Evolutionary conservation across 2,113 vertebrate species (phyloP), one percentile per base, ranked within the genome.

Genomic region (Pollachius pollachius): DNA sequence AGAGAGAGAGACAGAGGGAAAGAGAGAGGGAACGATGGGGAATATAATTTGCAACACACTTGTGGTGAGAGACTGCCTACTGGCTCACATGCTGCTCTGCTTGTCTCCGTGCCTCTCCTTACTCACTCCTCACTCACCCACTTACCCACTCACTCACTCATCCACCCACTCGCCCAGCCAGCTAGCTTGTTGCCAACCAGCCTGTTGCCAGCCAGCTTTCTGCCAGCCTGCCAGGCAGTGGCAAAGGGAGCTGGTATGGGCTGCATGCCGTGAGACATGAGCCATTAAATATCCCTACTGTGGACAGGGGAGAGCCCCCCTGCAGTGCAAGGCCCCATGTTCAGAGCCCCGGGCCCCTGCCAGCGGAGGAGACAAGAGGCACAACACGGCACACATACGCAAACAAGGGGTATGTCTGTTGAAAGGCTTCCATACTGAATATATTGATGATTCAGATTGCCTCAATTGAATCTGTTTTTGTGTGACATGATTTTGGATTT

Each of bases 31-130:
- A 41, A 21, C 17, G 71, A 72, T 48, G 34, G 68, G 54, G 62
- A 59, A 72, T 76, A 86, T 86, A 86, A 91, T 88, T 89, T 81
- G 85, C 83, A 91, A 85, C 89, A 91, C 86, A 89, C 83, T 90
- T 87, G 86, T 70, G 87, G 85, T 84, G 84, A 81, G 75, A 83
- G 84, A 72, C 67, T 65, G 73, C 6, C 15, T 81, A 79, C 87
- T 89, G 89, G 88, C 87, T 81, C 62, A 68, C 74, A 70, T 34
- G 62, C 61, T 1, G 57, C 75, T 77, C 70, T 48, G 70, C 69
- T 79, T 60, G 65, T 58, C 68, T 72, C 63, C 70, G 72, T 74
- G 67, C 71, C 54, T 62, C 79, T 75, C 79, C 17, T 70, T 66
- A 64, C 74, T 77, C 27, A 62, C 76, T 78, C 75, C 77, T 75